Conservation (phyloP, 2,797 vertebrate species). For the Parauchenoglanis punctatus region DNA sequence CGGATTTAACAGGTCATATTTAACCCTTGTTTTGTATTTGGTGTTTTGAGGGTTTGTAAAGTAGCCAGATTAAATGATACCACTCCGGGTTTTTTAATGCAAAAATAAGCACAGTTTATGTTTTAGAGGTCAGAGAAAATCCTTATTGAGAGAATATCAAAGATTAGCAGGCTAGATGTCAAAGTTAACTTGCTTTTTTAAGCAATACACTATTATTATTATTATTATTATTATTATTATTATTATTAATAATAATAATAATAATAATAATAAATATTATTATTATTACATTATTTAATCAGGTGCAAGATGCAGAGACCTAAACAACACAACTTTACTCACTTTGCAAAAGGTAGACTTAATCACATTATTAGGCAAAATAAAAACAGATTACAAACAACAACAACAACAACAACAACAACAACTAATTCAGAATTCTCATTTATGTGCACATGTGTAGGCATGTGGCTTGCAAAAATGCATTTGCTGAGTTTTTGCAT, state of each 20-base stretch:
- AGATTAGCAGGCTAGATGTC: too few relatives aligned
- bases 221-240: too few relatives aligned
- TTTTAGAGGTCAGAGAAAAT: not conserved
- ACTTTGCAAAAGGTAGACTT: too few relatives aligned
- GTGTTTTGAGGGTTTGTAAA: not conserved
- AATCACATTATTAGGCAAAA: not conserved
- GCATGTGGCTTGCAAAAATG: not conserved
- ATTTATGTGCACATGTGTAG: not conserved
- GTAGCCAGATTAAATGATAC: not conserved
- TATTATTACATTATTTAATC: too few relatives aligned
- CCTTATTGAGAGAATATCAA: not conserved
- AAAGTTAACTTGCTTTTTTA: too few relatives aligned
- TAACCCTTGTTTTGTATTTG: not conserved
- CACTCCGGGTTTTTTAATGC: too few relatives aligned
- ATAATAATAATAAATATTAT: too few relatives aligned
- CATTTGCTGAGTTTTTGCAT: not conserved
- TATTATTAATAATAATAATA: too few relatives aligned
- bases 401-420: too few relatives aligned
- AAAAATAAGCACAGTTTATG: too few relatives aligned
- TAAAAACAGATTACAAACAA: not conserved
- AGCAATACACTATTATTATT: too few relatives aligned
- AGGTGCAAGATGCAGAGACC: not conserved
- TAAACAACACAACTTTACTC: not conserved
- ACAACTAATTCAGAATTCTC: not conserved
- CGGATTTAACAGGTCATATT: not conserved